Base-by-base conservation (phyloP, 2,113 vertebrate genomes). In the Odontophorus gujanensis region DNA sequence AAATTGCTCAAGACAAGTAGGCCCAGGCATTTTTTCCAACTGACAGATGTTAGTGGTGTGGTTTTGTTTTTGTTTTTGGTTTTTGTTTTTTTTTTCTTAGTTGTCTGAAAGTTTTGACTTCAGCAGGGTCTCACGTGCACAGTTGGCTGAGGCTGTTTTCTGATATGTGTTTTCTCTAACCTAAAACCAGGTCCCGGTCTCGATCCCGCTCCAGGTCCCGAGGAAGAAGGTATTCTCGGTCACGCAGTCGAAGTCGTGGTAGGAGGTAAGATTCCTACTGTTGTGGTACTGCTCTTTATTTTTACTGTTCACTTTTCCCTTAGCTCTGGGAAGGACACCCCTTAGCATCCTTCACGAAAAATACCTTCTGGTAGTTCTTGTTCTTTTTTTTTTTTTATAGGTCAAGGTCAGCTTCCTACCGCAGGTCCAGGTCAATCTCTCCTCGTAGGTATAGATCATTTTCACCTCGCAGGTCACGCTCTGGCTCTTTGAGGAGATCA, bases 201-300 rank as follows among this genome's bases (percentile, higher is more conserved):
- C 95, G 98, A 63, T 98, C 98, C 66, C 98, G 98, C 78, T 98
- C 98, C 11, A 97, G 98, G 77, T 99, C 98, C 91, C 96, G 98
- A 38, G 98, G 98, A 73, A 98, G 98, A 67, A 94, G 98, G 65
- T 98, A 98, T 48, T 98, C 98, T 61, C 98, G 98, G 48, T 98
- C 98, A 62, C 97, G 97, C 53, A 99, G 98, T 89, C 97, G 98
- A 58, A 98, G 98, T 95, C 97, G 98, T 71, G 98, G 98, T 88
- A 98, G 98, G 96, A 98, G 98, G 98, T 96, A 42, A 11, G 43
- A 1, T 55, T 85, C 5, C 51, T 14, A 2, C 19, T 32, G 8
- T 17, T 20, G 3, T 40, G 3, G 30, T 62, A 13, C 8, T 1
- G 0, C 45, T 38, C 2, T 32, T 72, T 42, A 17, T 71, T 51